phyloP scores from a whole-genome alignment of 2,113 vertebrate species.

The Brevimyrus niger region DNA sequence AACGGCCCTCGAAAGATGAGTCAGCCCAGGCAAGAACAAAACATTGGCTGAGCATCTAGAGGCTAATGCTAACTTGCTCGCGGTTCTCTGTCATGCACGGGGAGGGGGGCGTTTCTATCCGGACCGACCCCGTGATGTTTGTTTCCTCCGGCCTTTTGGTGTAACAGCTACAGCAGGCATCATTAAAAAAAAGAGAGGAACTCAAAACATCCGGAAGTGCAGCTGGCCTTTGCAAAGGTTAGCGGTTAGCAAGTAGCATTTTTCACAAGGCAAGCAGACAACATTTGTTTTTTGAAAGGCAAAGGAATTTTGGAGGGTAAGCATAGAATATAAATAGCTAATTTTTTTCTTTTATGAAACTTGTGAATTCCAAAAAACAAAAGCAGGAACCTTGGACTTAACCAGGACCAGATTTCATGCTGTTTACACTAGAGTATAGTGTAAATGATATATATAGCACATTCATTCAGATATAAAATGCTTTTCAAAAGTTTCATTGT shows the following conservation, averaged over 20 bases:
- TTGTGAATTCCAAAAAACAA: not conserved
- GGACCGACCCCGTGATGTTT: not conserved
- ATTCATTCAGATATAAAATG: not conserved
- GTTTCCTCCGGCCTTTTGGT: not conserved
- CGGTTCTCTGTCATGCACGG: not conserved
- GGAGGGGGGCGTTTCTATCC: not conserved
- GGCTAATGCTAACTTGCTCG: not conserved
- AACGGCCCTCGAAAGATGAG: not conserved
- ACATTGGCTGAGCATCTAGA: not conserved
- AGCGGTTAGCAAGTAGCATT: not conserved
- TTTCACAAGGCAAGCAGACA: not conserved
- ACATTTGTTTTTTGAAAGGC: not conserved
- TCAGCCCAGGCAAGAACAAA: not conserved
- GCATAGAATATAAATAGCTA: not conserved
- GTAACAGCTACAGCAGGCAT: not conserved
- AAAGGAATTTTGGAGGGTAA: not conserved
- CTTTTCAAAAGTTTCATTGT: not conserved
- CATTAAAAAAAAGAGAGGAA: not conserved
- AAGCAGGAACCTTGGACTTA: not conserved
- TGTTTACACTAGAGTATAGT: not conserved
- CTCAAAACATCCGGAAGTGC: not conserved
- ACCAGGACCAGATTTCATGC: not conserved
- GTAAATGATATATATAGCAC: not conserved
- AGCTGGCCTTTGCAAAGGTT: not conserved
- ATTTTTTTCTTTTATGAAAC: not conserved